A percentile compares a stretch with the other conserved stretches of the same genome.
Evolutionary conservation across 2,113 vertebrate species (phyloP).

Genomic region (Hiodon tergisus): DNA sequence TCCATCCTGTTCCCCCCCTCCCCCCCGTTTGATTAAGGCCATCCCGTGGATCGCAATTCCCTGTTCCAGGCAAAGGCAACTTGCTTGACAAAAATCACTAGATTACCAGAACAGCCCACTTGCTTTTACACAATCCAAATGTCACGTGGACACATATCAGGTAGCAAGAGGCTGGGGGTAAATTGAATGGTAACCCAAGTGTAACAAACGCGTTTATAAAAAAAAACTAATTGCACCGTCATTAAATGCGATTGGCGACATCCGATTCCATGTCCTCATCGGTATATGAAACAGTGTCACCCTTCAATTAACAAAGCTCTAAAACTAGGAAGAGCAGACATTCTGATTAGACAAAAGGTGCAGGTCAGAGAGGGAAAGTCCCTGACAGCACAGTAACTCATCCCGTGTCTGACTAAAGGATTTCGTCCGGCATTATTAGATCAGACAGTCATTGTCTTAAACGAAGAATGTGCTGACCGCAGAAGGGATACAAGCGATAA

Average conservation of each 20-base stretch:
- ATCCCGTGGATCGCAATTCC: too few species aligned
- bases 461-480: slow-evolving; percentile 71
- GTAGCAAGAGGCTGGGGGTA: too few species aligned
- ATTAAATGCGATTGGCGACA: background rate
- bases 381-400: slow-evolving; percentile 5
- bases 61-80: too few species aligned
- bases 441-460: slow-evolving; percentile 44
- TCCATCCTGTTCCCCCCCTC: too few species aligned
- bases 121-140: too few species aligned
- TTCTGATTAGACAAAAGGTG: background rate
- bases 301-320: background rate
- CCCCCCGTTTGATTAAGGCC: too few species aligned
- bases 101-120: too few species aligned
- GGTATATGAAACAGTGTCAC: background rate
- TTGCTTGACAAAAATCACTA: too few species aligned
- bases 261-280: background rate
- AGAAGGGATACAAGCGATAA: slow-evolving; percentile 64
- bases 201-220: too few species aligned
- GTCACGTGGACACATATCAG: too few species aligned
- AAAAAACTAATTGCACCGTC: too few species aligned
- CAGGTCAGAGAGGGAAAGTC: background rate
- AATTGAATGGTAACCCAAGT: too few species aligned
- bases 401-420: slow-evolving; percentile 35
- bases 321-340: background rate
- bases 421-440: slow-evolving; percentile 48